These are phyloP conservation scores for Agrotis clavis DNA, from an alignment of 2,888 invertebrate genomes.

Conservation along the genomic window DNA sequence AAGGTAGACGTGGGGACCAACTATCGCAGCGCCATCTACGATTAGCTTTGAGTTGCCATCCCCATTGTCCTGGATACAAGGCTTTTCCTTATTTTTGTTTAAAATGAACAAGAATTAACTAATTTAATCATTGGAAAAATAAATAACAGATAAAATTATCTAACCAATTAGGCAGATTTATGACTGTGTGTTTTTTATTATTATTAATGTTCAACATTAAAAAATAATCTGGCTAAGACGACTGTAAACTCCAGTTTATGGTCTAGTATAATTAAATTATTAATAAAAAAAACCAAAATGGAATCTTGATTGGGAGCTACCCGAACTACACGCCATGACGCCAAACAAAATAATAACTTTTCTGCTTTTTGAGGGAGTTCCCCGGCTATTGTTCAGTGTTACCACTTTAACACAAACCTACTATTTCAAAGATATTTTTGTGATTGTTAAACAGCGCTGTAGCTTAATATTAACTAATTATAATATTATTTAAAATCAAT, in stretches of 20 bases:
- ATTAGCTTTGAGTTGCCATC: too few relatives aligned
- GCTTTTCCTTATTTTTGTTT: neutral
- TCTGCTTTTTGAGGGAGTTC: constrained; percentile 1
- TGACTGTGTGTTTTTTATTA: neutral
- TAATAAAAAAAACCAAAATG: neutral
- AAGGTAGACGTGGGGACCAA: too few relatives aligned
- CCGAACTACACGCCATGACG: too few relatives aligned
- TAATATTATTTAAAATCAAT: neutral
- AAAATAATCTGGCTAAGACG: neutral
- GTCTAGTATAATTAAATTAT: neutral
- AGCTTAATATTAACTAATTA: neutral
- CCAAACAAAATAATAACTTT: neutral
- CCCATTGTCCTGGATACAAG: neutral
- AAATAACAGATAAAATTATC: too few relatives aligned
- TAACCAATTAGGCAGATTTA: neutral
- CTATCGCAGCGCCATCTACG: too few relatives aligned
- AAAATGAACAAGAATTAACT: neutral
- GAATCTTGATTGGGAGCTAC: neutral
- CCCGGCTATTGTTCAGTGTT: constrained; percentile 18
- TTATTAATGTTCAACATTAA: neutral
- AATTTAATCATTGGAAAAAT: neutral
- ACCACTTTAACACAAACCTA: constrained; percentile 11
- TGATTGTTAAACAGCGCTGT: too few relatives aligned
- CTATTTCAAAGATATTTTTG: constrained; percentile 1
- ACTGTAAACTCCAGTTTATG: too few relatives aligned